Conservation (phyloP, 2,797 vertebrate species). For the Xerus rutilus region DNA sequence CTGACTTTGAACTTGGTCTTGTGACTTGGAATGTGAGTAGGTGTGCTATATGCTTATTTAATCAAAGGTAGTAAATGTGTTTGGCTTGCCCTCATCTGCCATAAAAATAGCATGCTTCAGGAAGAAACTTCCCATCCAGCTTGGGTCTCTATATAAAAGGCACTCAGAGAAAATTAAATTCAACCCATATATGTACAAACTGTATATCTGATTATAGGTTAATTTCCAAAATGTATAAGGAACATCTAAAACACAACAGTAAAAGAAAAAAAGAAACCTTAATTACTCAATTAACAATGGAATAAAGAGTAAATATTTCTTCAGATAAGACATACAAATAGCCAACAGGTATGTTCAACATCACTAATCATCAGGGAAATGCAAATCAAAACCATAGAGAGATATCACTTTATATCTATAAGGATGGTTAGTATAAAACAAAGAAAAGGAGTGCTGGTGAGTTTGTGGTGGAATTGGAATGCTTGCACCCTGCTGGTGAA, state of each 20-base stretch:
- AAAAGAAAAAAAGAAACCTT: background rate
- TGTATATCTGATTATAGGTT: too few relatives aligned
- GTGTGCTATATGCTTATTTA: too few relatives aligned
- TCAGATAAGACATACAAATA: too few relatives aligned
- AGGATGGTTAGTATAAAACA: background rate
- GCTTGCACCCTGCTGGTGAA: background rate
- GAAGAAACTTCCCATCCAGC: background rate
- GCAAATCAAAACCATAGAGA: background rate
- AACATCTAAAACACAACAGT: background rate
- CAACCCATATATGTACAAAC: background rate
- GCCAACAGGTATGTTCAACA: too few relatives aligned
- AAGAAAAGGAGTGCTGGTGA: background rate
- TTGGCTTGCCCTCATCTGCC: background rate
- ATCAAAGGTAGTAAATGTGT: background rate
- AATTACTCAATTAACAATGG: too few relatives aligned
- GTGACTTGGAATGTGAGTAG: background rate
- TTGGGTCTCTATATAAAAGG: background rate
- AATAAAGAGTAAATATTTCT: background rate
- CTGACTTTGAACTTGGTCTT: background rate
- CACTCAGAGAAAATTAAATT: background rate
- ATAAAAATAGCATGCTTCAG: background rate
- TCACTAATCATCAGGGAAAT: background rate
- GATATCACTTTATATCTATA: background rate
- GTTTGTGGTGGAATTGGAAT: background rate
- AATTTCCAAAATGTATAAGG: background rate